Evolutionary conservation across 2,888 invertebrate genomes (phyloP).

Genomic region (Drosophila ochracea): DNA sequence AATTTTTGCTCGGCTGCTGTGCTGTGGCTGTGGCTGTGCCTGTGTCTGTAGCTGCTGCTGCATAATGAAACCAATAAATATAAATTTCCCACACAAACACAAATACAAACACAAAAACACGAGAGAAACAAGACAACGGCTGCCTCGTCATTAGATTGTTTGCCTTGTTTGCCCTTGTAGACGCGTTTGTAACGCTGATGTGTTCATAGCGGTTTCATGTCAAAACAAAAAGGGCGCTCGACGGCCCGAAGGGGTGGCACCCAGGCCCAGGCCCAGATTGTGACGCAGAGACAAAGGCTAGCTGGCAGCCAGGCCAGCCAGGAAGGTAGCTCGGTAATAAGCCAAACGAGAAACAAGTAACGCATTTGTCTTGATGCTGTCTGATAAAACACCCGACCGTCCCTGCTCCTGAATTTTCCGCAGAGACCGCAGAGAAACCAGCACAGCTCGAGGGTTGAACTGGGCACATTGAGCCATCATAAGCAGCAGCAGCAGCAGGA

Average conservation of each 20-base stretch:
- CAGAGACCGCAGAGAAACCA: constrained; percentile 33
- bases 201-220: constrained; percentile 85
- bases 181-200: constrained; percentile 80
- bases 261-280: constrained; percentile 1
- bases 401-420: background rate
- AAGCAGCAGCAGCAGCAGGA: constrained; percentile 7
- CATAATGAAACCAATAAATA: constrained; percentile 82
- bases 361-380: constrained; percentile 81
- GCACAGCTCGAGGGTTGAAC: constrained; percentile 63
- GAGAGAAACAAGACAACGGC: constrained; percentile 52
- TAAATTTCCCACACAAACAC: constrained; percentile 75
- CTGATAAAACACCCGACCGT: constrained; percentile 64
- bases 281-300: constrained; percentile 14
- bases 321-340: constrained; percentile 80
- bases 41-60: constrained; percentile 59
- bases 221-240: constrained; percentile 82
- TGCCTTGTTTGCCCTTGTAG: constrained; percentile 72
- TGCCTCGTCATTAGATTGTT: constrained; percentile 77
- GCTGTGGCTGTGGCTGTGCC: background rate
- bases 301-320: constrained; percentile 30
- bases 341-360: constrained; percentile 81
- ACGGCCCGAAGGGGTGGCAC: constrained; percentile 27
- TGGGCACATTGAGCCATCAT: constrained; percentile 58
- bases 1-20: constrained; percentile 31
- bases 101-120: constrained; percentile 45